A percentile compares a stretch with the other conserved stretches of the same genome.
Conservation (phyloP, 2,888 invertebrate species). For the Cephus sareptanus region DNA sequence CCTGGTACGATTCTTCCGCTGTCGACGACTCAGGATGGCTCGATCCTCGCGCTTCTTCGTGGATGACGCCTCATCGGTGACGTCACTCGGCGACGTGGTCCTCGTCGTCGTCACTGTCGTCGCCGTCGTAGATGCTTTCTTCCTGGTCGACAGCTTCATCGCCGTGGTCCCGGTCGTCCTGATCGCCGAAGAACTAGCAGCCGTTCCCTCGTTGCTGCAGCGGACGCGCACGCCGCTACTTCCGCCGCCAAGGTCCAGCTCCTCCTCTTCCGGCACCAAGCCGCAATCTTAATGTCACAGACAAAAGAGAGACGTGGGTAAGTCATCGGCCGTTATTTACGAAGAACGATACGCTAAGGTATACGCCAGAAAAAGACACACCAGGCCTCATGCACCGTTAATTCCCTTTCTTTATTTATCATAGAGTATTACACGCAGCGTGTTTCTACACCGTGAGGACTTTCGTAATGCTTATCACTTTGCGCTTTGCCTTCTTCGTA, state of each 20-base stretch:
- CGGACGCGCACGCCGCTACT: slow-evolving; percentile 54
- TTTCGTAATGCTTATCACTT: background rate
- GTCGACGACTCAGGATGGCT: slow-evolving; percentile 68
- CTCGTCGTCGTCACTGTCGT: slow-evolving; percentile 12
- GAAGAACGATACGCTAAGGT: slow-evolving; percentile 4
- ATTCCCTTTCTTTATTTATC: background rate
- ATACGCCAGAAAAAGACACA: slow-evolving; percentile 9
- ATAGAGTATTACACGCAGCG: background rate
- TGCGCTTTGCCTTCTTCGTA: background rate
- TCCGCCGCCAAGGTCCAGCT: slow-evolving; percentile 63
- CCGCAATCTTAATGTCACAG: slow-evolving; percentile 60
- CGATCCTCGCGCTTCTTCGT: slow-evolving; percentile 49
- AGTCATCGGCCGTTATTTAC: slow-evolving; percentile 14
- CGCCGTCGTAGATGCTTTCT: background rate
- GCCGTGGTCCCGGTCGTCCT: slow-evolving; percentile 54
- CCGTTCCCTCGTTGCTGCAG: slow-evolving; percentile 27
- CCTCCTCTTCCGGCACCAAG: slow-evolving; percentile 65
- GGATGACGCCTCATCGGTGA: slow-evolving; percentile 12
- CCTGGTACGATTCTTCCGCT: slow-evolving; percentile 68
- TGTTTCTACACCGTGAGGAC: background rate
- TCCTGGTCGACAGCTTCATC: slow-evolving; percentile 15
- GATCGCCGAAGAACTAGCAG: slow-evolving; percentile 28
- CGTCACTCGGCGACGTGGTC: slow-evolving; percentile 7
- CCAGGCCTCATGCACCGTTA: slow-evolving; percentile 13
- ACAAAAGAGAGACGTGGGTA: slow-evolving; percentile 55